Evolutionary conservation across 2,888 invertebrate genomes (phyloP).

Genomic region (Scaptomyza flava): DNA sequence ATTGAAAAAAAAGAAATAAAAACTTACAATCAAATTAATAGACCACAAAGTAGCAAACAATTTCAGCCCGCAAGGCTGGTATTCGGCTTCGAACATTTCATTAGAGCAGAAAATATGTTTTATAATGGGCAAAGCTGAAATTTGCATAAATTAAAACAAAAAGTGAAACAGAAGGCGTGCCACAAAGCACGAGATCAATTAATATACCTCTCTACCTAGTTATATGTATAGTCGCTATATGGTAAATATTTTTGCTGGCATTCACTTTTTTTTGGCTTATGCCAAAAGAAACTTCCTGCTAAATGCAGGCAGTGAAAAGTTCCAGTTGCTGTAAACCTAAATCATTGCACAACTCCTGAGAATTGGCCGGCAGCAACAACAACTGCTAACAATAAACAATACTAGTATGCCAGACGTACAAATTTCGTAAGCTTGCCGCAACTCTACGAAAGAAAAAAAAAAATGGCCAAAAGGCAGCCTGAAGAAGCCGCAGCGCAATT

Average conservation of each 20-base stretch:
- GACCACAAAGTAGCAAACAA: conserved; percentile 45
- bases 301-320: conserved; percentile 31
- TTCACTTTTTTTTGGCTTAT: conserved; percentile 51
- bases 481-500: conserved; percentile 53
- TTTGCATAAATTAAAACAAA: conserved; percentile 48
- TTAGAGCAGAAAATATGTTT: conserved; percentile 69
- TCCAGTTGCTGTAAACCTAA: conserved; percentile 19
- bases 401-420: conserved; percentile 12
- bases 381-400: conserved; percentile 48
- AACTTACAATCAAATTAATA: conserved; percentile 53
- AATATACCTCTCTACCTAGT: conserved; percentile 22
- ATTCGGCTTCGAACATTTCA: conserved; percentile 53
- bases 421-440: conserved; percentile 60
- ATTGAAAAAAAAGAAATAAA: conserved; percentile 7
- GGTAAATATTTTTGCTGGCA: conserved; percentile 18
- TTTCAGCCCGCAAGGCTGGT: conserved; percentile 54
- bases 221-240: conserved; percentile 5
- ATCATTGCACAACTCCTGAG: conserved; percentile 61
- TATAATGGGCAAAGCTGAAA: conserved; percentile 52
- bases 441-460: conserved; percentile 17
- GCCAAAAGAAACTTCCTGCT: conserved; percentile 46
- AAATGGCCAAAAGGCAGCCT: conserved; percentile 51
- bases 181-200: conserved; percentile 57
- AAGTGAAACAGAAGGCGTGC: conserved; percentile 58
- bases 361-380: conserved; percentile 37